Evolutionary conservation across 1,140 invertebrate genomes (phyloP).

Genomic region (Sinonovacula constricta): DNA sequence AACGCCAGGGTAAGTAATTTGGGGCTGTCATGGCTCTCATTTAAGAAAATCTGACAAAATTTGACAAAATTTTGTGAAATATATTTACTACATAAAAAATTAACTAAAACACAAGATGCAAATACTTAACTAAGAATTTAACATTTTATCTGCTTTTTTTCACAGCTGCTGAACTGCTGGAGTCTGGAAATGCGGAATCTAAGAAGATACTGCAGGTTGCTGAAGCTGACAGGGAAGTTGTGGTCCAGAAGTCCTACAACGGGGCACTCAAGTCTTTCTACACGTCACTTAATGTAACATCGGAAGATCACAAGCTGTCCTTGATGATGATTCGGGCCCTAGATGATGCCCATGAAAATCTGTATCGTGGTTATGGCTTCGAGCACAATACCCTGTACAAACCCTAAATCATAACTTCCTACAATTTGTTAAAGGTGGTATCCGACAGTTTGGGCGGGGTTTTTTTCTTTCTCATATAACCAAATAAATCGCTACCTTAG

Average conservation of each 20-base stretch:
- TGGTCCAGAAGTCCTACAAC: constrained; percentile 29
- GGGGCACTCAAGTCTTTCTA: constrained; percentile 46
- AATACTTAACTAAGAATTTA: no score
- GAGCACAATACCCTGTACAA: constrained; percentile 30
- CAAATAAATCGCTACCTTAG: no score
- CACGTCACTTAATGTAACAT: constrained; percentile 48
- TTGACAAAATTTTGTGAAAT: no score
- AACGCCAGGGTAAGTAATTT: no score
- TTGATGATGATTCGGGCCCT: constrained; percentile 47
- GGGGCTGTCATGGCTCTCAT: no score
- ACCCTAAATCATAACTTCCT: no score
- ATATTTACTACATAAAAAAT: no score
- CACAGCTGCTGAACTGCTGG: constrained; percentile 49
- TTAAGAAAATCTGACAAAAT: no score
- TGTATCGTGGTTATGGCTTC: constrained; percentile 48
- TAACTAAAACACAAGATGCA: no score
- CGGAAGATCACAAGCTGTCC: constrained; percentile 50
- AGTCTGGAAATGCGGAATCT: constrained; percentile 26
- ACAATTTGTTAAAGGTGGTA: no score
- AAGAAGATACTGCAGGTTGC: constrained; percentile 31
- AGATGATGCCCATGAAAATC: constrained; percentile 46
- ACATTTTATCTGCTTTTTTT: constrained; percentile 15
- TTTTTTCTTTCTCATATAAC: no score
- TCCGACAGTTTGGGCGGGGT: no score
- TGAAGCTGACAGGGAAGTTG: constrained; percentile 47